phyloP scores from a whole-genome alignment of 1,140 invertebrate genomes.

The Drosophila rufa region DNA sequence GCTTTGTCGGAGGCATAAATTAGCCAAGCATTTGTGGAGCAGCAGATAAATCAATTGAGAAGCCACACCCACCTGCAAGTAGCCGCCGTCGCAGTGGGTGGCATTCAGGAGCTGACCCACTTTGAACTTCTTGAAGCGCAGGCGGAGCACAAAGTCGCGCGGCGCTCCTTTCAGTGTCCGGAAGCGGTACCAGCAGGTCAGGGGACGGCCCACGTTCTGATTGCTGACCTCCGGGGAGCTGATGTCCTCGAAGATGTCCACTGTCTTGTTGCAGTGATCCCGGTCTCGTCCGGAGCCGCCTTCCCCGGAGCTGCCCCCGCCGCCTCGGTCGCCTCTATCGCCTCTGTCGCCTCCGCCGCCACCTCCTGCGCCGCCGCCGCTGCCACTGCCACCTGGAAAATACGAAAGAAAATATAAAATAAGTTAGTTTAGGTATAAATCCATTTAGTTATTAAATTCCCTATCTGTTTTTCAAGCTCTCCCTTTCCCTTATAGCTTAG shows the following conservation, averaged over 20 bases:
- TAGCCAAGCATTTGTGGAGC: conserved; percentile 33
- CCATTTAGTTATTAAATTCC: not conserved
- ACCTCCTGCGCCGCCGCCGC: conserved; percentile 44
- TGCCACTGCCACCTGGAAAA: conserved; percentile 70
- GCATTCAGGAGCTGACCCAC: conserved; percentile 94
- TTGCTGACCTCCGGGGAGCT: conserved; percentile 93
- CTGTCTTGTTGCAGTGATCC: conserved; percentile 96
- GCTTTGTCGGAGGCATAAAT: conserved; percentile 71
- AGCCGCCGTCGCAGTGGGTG: conserved; percentile 93
- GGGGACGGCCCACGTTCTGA: conserved; percentile 92
- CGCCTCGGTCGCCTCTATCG: conserved; percentile 44
- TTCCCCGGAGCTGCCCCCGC: conserved; percentile 56
- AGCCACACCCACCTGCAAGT: conserved; percentile 90
- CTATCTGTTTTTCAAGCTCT: not conserved
- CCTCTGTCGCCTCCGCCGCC: conserved; percentile 11
- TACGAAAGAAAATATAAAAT: not conserved
- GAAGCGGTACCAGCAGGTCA: conserved; percentile 96
- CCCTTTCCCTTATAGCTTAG: not conserved
- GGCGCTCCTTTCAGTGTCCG: conserved; percentile 92
- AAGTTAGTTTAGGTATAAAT: not conserved
- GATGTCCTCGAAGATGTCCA: conserved; percentile 96
- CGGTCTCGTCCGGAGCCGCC: conserved; percentile 74
- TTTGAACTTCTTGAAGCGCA: conserved; percentile 96
- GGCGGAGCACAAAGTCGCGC: conserved; percentile 94
- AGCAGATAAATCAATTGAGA: conserved; percentile 52